Base-by-base conservation (phyloP, 2,888 invertebrate genomes). In the Schizaphis graminum region DNA sequence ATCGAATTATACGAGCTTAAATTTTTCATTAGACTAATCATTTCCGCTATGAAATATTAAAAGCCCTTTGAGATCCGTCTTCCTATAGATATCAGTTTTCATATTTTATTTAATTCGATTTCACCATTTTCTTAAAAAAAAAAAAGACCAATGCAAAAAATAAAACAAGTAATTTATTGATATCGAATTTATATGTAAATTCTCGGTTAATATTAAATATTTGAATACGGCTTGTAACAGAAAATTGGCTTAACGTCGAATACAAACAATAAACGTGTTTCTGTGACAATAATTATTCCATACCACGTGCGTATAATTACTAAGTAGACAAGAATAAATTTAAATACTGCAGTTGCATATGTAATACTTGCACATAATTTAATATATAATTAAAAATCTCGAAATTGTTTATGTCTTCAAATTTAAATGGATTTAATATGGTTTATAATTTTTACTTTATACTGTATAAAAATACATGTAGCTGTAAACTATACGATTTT, bases 1-100 rank as follows among this genome's bases (percentile, higher is more conserved):
- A 53, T 53, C 41, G 84, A 84, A 84, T 91, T 91, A 91, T 91
- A 56, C 35, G 41, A 41, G 49, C 28, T 91, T 91, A 84, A 49
- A 91, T 91, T 41, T 91, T 91, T 90, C 44, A 90, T 90, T 47
- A 90, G 61, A 67, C 90, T 61, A 90, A 90, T 90, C n/a, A 90
- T 90, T 90, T 90, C 47, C 67, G 47, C 47, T 90, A 90, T 90
- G 67, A 90, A 90, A 67, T 90, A 90, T 90, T 90, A 61, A 90
- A 90, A 47, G n/a, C 41, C n/a, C 61, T 47, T 67, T n/a, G n/a
- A 90, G 28, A 47, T 90, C 47, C 26, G 26, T 85, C 13, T 85
- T 44, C 28, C 21, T 47, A 89, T n/a, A 41, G 1, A 49, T 57
- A 57, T 57, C 41, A 85, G 44, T 85, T 57, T 89, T 44, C 28